phyloP scores from a whole-genome alignment of 2,113 vertebrate species.

The Todiramphus chloris region DNA sequence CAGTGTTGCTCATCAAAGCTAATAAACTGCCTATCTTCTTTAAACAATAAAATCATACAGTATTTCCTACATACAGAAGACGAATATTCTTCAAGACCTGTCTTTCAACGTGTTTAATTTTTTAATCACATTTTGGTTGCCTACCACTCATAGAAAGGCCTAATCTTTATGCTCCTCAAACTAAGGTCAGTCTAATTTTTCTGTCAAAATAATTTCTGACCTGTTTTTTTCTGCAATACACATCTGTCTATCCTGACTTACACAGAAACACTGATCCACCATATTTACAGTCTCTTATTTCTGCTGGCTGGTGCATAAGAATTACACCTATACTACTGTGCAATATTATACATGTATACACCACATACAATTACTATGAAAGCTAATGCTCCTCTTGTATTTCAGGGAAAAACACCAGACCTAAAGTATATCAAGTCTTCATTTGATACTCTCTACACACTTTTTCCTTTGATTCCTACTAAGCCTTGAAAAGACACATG shows the following conservation, averaged over 20 bases:
- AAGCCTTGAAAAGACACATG: background rate
- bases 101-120: background rate
- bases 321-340: background rate
- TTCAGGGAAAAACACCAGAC: background rate
- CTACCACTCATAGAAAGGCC: background rate
- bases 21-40: background rate
- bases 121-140: background rate
- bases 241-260: background rate
- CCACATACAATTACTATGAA: background rate
- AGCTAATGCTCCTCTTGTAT: background rate
- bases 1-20: background rate
- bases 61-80: background rate
- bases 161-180: background rate
- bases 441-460: background rate
- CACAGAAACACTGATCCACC: background rate
- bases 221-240: background rate
- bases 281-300: background rate
- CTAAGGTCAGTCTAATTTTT: background rate
- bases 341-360: background rate
- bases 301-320: background rate
- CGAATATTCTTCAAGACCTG: background rate
- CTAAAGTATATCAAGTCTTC: background rate
- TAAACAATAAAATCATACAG: background rate
- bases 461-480: background rate
- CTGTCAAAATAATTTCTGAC: background rate